phyloP scores from a whole-genome alignment of 2,888 invertebrate genomes.

The Sinopyrophorus schimmeli region DNA sequence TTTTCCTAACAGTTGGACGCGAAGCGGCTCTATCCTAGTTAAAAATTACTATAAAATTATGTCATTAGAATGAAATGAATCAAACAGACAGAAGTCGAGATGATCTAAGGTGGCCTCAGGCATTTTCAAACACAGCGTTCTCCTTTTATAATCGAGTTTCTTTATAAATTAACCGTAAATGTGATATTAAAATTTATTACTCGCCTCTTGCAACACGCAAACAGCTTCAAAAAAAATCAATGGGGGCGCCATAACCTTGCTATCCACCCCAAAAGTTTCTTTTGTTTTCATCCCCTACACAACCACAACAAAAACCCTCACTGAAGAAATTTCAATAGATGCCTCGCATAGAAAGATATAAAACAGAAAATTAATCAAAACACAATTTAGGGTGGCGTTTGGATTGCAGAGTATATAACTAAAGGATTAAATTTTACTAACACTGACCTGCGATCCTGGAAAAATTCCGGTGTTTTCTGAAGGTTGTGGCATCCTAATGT shows the following conservation, averaged over 20 bases:
- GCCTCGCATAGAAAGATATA: background rate
- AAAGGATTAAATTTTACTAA: conserved; percentile 8
- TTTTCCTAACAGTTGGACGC: too few species aligned
- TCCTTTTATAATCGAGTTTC: background rate
- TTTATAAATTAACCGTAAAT: conserved; percentile 7
- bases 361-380: background rate
- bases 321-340: too few species aligned
- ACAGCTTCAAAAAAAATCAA: conserved; percentile 17
- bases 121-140: background rate
- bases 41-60: too few species aligned
- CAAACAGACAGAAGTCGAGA: too few species aligned
- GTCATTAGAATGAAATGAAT: too few species aligned
- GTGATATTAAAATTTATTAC: conserved; percentile 13
- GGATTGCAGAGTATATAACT: background rate
- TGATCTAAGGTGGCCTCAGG: conserved; percentile 7
- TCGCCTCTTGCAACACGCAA: conserved; percentile 13
- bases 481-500: conserved; percentile 21
- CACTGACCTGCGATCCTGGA: conserved; percentile 20
- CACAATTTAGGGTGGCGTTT: too few species aligned
- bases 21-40: too few species aligned
- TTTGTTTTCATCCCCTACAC: conserved; percentile 16
- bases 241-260: conserved; percentile 16
- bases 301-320: conserved; percentile 9
- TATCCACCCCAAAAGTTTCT: conserved; percentile 10
- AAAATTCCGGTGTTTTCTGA: conserved; percentile 19